Base-by-base conservation (phyloP, 2,113 vertebrate species). In the Chaenogobius annularis region DNA sequence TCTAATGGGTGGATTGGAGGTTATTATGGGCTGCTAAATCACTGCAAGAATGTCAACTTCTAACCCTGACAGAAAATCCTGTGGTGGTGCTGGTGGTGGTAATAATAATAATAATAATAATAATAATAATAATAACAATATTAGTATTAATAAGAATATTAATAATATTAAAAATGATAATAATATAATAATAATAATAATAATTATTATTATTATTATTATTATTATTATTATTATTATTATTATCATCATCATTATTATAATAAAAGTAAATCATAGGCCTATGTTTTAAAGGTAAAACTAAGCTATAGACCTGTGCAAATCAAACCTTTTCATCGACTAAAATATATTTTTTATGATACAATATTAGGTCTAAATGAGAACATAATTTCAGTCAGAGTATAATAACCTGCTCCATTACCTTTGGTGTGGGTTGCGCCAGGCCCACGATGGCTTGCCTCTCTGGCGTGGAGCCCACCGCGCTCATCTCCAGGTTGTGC, bases 341-440 rank as follows among this genome's bases (percentile, higher is more conserved):
- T 40, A 40, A 40, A 40, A 40, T 31, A 40, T 40, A 7, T 31
- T 31, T 31, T 31, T 31, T 1, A 40, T 40, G 37, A 40, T 7
- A 40, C 37, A 40, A 40, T 40, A 40, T 40, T 7, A 31, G 26
- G 26, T 31, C 6, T 40, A 9, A 2, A 40, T 40, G 6, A 40
- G 37, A 40, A 40, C 37, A 40, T 7, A 1, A 40, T 40, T 40
- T 7, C 37, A 40, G 37, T 40, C 6, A 40, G 37, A 9, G 37
- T 40, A 9, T 40, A 40, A 40, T 40, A 40, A 3, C 37, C 26
- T 4, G 26, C 40, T 7, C 10, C 7, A 7, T 5, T 87, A 98
- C 98, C 95, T 98, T 99, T 15, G 98, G 98, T 11, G 98, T 99
- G 76, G 98, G 98, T 79, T 99, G 98, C 0, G 98, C 96, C 68